phyloP scores from a whole-genome alignment of 2,113 vertebrate genomes.

The Pogonocichla stellata region DNA sequence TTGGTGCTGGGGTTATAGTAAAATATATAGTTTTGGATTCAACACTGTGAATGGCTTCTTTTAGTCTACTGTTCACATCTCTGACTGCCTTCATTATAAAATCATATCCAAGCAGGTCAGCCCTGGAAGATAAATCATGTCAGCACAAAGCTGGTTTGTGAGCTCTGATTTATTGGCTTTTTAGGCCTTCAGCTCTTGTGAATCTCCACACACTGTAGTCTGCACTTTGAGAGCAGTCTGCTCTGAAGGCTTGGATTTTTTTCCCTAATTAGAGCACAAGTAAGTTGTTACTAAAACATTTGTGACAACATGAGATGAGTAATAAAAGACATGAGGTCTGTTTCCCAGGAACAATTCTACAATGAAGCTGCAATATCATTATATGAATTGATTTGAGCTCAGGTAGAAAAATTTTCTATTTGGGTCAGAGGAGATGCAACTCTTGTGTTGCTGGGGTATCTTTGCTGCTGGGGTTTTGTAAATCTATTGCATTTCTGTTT shows the following conservation, averaged over 20 bases:
- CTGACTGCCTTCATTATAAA: slow-evolving; percentile 3
- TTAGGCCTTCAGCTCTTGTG: slow-evolving; percentile 1
- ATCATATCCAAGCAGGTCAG: background rate
- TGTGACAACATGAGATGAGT: background rate
- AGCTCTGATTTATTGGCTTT: slow-evolving; percentile 32
- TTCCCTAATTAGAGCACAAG: background rate
- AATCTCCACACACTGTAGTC: background rate
- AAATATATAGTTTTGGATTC: background rate
- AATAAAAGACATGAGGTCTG: background rate
- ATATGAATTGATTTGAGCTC: background rate
- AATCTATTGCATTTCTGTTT: background rate
- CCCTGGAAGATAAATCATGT: slow-evolving; percentile 15
- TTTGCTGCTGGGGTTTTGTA: background rate
- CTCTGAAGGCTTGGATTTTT: background rate
- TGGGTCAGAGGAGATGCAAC: background rate
- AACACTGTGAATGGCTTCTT: background rate
- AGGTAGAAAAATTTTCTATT: background rate
- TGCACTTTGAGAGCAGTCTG: background rate
- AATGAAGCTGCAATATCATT: background rate
- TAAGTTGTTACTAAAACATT: background rate
- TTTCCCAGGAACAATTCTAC: background rate
- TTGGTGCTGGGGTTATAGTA: background rate
- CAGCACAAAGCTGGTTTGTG: background rate
- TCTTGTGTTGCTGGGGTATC: background rate
- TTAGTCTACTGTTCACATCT: background rate